phyloP scores from a whole-genome alignment of 2,797 vertebrate species.

The Schizopygopsis malacanthus region DNA sequence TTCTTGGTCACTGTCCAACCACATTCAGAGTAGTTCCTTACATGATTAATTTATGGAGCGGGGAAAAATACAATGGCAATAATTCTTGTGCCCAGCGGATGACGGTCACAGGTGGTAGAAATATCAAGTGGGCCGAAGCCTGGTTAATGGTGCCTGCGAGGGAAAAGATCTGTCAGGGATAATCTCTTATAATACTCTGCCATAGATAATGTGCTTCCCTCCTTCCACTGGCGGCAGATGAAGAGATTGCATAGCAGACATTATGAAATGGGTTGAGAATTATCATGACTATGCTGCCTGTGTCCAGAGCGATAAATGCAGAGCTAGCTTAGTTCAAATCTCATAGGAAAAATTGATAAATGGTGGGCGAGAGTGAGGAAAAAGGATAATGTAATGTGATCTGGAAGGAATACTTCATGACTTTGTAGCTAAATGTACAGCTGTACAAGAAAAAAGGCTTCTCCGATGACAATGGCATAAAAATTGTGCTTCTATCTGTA shows the following conservation, averaged over 20 bases:
- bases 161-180: conserved; percentile 79
- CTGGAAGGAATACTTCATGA: conserved; percentile 26
- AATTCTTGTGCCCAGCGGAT: conserved; percentile 76
- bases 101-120: conserved; percentile 80
- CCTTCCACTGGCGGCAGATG: conserved; percentile 66
- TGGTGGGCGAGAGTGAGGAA: not conserved
- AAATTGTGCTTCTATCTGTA: conserved; percentile 3
- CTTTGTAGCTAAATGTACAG: conserved; percentile 17
- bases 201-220: conserved; percentile 75
- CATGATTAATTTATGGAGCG: conserved; percentile 80
- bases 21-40: conserved; percentile 73
- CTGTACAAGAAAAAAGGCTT: not conserved
- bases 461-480: not conserved
- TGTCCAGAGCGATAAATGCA: conserved; percentile 40
- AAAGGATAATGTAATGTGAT: conserved; percentile 35
- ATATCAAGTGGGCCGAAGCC: conserved; percentile 79
- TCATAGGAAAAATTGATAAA: conserved; percentile 21
- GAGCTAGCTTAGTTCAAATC: conserved; percentile 20
- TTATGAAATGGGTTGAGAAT: conserved; percentile 67
- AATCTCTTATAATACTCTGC: conserved; percentile 77
- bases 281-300: conserved; percentile 63
- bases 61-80: conserved; percentile 78
- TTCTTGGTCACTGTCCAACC: conserved; percentile 76
- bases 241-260: conserved; percentile 72
- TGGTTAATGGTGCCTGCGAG: conserved; percentile 82